Conservation (phyloP, 92 coral and sea anemone species). For the Bergia sp. region DNA sequence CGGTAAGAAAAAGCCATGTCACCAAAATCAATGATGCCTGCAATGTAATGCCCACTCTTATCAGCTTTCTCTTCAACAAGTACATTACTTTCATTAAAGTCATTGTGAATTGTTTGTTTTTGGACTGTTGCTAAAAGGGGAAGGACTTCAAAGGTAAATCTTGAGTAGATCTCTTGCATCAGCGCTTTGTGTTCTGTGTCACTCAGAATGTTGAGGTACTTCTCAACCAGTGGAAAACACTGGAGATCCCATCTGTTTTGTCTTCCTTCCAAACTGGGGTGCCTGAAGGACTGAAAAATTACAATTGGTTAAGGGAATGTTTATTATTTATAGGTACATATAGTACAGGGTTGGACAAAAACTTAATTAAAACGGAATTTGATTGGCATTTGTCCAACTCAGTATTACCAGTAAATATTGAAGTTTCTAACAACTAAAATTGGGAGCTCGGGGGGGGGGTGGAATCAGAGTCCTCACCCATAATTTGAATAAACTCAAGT, state of each 20-base stretch:
- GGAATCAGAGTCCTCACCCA: too few relatives aligned
- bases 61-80: conserved; percentile 35
- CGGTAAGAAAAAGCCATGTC: conserved; percentile 62
- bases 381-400: too few relatives aligned
- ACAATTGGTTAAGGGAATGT: too few relatives aligned
- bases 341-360: too few relatives aligned
- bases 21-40: conserved; percentile 71
- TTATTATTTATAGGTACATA: too few relatives aligned
- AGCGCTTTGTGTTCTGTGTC: conserved; percentile 23
- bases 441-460: too few relatives aligned
- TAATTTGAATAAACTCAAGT: too few relatives aligned
- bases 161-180: conserved; percentile 25
- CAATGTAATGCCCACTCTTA: conserved; percentile 10
- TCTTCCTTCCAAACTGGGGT: conserved; percentile 1
- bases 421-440: too few relatives aligned
- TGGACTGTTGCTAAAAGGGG: conserved; percentile 41
- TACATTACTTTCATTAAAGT: conserved; percentile 57
- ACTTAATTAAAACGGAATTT: too few relatives aligned
- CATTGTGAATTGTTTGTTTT: conserved; percentile 77
- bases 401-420: too few relatives aligned
- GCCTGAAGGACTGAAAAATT: background rate
- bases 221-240: background rate
- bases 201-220: background rate
- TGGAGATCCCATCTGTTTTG: conserved; percentile 16
- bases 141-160: conserved; percentile 49